Percentiles rank a stretch among this genome's conserved stretches.
phyloP scores from a whole-genome alignment of 23 tunicate genomes.

The Ascidia mentula region DNA sequence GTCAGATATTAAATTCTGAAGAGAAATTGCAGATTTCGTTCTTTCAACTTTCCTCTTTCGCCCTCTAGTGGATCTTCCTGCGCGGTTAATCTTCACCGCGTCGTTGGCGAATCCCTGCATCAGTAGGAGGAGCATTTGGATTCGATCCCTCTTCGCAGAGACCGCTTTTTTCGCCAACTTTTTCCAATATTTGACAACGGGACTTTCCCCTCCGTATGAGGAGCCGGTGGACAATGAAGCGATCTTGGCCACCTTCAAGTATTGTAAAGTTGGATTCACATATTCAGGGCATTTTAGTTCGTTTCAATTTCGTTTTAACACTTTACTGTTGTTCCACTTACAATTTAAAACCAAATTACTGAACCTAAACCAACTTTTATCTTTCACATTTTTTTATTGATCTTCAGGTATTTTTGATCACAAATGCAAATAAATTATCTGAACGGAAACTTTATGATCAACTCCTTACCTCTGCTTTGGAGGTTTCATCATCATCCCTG shows the following conservation, averaged over 20 bases:
- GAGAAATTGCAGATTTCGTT: conserved; percentile 8
- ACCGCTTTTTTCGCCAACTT: conserved; percentile 20
- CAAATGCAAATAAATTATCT: too few relatives aligned
- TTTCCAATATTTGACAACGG: conserved; percentile 30
- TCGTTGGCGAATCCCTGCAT: conserved; percentile 13
- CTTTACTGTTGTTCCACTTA: too few relatives aligned
- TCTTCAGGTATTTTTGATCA: too few relatives aligned
- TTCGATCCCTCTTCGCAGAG: conserved; percentile 18
- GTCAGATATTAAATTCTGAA: conserved; percentile 16
- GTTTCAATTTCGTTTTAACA: not conserved
- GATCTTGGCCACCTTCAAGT: not conserved
- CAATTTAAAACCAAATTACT: not conserved
- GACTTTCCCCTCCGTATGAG: not conserved
- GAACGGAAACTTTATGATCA: too few relatives aligned
- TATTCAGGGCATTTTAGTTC: not conserved
- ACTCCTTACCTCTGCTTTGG: conserved; percentile 20
- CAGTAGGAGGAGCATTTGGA: conserved; percentile 16
- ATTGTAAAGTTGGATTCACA: not conserved
- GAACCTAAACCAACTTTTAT: too few relatives aligned
- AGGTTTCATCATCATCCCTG: conserved; percentile 30
- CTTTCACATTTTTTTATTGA: too few relatives aligned
- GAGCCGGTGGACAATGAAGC: not conserved
- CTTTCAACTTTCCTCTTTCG: conserved; percentile 18
- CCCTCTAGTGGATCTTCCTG: conserved; percentile 1
- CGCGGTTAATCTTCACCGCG: conserved; percentile 4